Percentiles rank a stretch among this genome's conserved stretches.
These are phyloP conservation scores for Drosophila neotestacea DNA, from an alignment of 2,888 invertebrate genomes.

Conservation along the genomic window DNA sequence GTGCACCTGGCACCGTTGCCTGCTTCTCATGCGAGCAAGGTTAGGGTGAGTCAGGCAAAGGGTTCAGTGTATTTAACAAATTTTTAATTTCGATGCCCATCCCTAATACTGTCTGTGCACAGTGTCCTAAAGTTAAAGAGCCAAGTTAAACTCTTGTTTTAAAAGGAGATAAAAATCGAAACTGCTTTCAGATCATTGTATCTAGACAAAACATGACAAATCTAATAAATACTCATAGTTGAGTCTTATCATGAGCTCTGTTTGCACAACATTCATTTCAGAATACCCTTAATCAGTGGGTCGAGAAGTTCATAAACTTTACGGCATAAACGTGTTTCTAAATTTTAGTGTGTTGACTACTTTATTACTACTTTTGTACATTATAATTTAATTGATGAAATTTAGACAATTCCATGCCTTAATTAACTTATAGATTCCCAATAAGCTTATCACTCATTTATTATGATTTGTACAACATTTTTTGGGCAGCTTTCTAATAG, in stretches of 20 bases:
- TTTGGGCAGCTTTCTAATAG: too few relatives aligned
- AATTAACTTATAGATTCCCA: not conserved
- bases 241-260: not conserved
- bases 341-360: too few relatives aligned
- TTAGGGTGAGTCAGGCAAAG: conserved; percentile 41
- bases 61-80: not conserved
- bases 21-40: conserved; percentile 82
- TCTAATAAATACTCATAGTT: not conserved
- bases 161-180: not conserved
- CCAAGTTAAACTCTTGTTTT: not conserved
- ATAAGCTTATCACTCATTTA: not conserved
- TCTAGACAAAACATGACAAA: not conserved
- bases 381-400: too few relatives aligned
- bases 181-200: not conserved
- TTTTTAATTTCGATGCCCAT: too few relatives aligned
- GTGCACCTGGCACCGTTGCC: conserved; percentile 62
- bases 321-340: too few relatives aligned
- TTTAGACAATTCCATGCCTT: not conserved
- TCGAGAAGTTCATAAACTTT: not conserved
- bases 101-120: not conserved
- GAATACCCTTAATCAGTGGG: not conserved
- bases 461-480: not conserved
- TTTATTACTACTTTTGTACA: too few relatives aligned
- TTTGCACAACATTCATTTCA: not conserved
- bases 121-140: not conserved